Evolutionary conservation across 2,113 vertebrate species (phyloP).

Genomic region (Pygoscelis adeliae): DNA sequence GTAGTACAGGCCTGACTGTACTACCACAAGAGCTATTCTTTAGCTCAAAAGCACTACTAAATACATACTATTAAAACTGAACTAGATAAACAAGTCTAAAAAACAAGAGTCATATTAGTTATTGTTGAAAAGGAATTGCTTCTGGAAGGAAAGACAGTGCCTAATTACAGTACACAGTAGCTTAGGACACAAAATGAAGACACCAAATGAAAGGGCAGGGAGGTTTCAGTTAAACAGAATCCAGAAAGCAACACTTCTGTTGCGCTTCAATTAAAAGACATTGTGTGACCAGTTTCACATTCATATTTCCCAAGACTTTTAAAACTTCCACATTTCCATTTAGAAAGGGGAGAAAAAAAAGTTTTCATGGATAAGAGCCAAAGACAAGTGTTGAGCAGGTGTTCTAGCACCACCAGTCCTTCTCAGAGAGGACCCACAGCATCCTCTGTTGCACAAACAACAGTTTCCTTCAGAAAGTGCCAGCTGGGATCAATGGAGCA

Average conservation of each 20-base stretch:
- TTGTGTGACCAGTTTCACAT: background rate
- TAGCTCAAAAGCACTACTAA: background rate
- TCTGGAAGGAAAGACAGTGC: background rate
- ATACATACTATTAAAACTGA: background rate
- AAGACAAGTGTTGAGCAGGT: conserved; percentile 40
- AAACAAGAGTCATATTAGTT: background rate
- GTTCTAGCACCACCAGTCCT: background rate
- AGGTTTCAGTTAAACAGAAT: background rate
- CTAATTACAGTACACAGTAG: background rate
- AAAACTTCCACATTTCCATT: background rate
- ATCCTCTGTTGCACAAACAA: conserved; percentile 24
- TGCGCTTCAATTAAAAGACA: background rate
- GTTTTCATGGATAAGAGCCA: background rate
- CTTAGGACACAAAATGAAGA: background rate
- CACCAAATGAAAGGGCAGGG: background rate
- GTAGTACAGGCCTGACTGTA: background rate
- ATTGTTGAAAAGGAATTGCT: background rate
- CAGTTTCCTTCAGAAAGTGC: conserved; percentile 29
- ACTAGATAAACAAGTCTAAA: background rate
- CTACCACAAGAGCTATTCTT: background rate
- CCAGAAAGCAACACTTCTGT: background rate
- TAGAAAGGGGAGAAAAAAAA: background rate
- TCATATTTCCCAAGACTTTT: background rate
- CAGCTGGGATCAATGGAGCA: background rate
- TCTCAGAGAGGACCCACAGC: background rate